Conservation (phyloP, 2,888 invertebrate genomes). For the Drosophila testacea region DNA sequence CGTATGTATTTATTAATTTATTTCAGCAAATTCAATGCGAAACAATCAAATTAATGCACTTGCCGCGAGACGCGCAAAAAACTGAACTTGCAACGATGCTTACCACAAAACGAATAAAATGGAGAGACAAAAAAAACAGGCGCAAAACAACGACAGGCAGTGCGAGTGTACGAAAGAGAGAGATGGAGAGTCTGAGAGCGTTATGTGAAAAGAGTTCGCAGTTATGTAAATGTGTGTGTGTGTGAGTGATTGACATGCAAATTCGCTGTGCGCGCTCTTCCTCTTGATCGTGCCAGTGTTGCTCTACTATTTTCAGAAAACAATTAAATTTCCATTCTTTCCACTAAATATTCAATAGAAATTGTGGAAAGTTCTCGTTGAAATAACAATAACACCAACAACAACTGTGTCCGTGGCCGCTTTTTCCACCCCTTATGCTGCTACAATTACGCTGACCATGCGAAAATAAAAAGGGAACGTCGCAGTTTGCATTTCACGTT, state of each 20-base stretch:
- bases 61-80: slow-evolving; percentile 36
- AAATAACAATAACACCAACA: slow-evolving; percentile 7
- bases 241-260: slow-evolving; percentile 46
- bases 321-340: slow-evolving; percentile 19
- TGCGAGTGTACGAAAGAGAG: slow-evolving; percentile 1
- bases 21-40: slow-evolving; percentile 31
- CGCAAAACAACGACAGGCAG: slow-evolving; percentile 37
- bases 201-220: slow-evolving; percentile 1
- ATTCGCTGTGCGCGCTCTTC: slow-evolving; percentile 24
- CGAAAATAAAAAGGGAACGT: slow-evolving; percentile 27
- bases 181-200: background rate
- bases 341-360: slow-evolving; percentile 29
- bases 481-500: slow-evolving; percentile 54
- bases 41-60: slow-evolving; percentile 39
- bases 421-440: slow-evolving; percentile 40
- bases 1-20: slow-evolving; percentile 7
- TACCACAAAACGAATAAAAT: slow-evolving; percentile 56
- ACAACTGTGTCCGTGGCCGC: slow-evolving; percentile 27
- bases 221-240: slow-evolving; percentile 3
- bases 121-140: slow-evolving; percentile 39
- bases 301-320: slow-evolving; percentile 8
- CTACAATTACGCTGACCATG: slow-evolving; percentile 51
- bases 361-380: slow-evolving; percentile 26
- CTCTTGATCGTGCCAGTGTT: slow-evolving; percentile 43
- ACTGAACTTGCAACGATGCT: slow-evolving; percentile 51